phyloP scores from a whole-genome alignment of 2,888 invertebrate genomes.

The Podotricha telesiphe region DNA sequence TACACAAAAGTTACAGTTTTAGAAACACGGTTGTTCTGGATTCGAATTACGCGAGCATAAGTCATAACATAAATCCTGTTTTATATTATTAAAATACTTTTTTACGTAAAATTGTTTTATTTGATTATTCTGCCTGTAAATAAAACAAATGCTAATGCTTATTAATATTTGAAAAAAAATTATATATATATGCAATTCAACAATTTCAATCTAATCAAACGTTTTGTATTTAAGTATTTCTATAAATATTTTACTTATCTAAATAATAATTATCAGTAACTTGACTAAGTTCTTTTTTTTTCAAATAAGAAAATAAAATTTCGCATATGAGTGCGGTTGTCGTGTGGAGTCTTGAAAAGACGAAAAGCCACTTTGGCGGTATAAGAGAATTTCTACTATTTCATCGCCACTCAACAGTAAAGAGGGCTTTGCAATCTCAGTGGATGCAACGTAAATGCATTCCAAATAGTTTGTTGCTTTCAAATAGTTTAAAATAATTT shows the following conservation, averaged over 20 bases:
- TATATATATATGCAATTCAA: too few species aligned
- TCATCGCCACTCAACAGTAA: slow-evolving; percentile 22
- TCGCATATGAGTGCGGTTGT: slow-evolving; percentile 6
- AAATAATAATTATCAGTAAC: neutral
- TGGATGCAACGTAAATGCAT: slow-evolving; percentile 16
- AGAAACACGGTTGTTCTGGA: too few species aligned
- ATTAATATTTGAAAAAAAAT: too few species aligned
- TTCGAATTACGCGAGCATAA: too few species aligned
- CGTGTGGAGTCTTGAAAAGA: slow-evolving; percentile 15
- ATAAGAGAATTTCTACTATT: slow-evolving; percentile 18
- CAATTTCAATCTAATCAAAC: too few species aligned
- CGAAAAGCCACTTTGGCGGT: slow-evolving; percentile 8
- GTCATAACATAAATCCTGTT: too few species aligned
- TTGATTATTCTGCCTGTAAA: too few species aligned
- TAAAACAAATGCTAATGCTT: too few species aligned
- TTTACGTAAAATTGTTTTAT: too few species aligned
- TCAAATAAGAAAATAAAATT: slow-evolving; percentile 2
- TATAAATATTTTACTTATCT: neutral
- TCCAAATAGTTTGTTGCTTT: slow-evolving; percentile 18
- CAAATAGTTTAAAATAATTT: slow-evolving; percentile 10
- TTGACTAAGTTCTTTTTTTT: neutral
- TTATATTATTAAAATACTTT: too few species aligned
- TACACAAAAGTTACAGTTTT: neutral
- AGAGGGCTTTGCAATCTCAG: slow-evolving; percentile 21
- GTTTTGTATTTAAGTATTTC: too few species aligned